Conservation (phyloP, 2,797 vertebrate genomes). For the Lagorchestes hirsutus region DNA sequence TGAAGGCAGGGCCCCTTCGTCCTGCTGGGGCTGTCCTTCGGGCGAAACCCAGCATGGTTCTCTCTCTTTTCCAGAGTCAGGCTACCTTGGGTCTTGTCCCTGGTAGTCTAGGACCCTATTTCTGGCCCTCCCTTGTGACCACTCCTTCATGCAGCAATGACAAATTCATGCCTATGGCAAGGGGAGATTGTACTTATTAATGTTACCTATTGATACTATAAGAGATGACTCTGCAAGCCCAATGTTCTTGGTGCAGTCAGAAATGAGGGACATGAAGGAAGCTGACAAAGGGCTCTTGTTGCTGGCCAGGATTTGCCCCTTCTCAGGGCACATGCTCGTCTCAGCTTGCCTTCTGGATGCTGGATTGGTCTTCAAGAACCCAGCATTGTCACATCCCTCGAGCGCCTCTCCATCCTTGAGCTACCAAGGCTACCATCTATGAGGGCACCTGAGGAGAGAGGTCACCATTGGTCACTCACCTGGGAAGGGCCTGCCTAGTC, state of each 20-base stretch:
- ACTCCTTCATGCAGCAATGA: background rate
- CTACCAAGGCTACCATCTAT: background rate
- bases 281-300: background rate
- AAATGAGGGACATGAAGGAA: background rate
- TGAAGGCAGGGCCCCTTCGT: background rate
- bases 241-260: background rate
- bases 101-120: too few species aligned
- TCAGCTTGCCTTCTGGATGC: background rate
- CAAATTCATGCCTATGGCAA: background rate
- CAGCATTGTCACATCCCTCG: too few species aligned
- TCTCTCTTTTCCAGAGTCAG: background rate
- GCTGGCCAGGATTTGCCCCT: background rate
- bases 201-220: background rate
- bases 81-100: background rate
- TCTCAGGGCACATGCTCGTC: background rate
- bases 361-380: background rate
- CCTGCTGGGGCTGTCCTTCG: background rate
- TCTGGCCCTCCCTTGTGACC: background rate
- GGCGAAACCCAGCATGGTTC: background rate
- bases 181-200: background rate
- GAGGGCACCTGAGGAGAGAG: background rate
- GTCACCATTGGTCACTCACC: background rate
- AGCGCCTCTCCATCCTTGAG: background rate
- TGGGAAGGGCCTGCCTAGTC: background rate
- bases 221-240: background rate